Conservation (phyloP, 2,888 invertebrate genomes). For the Rugalucina vietnamica region DNA sequence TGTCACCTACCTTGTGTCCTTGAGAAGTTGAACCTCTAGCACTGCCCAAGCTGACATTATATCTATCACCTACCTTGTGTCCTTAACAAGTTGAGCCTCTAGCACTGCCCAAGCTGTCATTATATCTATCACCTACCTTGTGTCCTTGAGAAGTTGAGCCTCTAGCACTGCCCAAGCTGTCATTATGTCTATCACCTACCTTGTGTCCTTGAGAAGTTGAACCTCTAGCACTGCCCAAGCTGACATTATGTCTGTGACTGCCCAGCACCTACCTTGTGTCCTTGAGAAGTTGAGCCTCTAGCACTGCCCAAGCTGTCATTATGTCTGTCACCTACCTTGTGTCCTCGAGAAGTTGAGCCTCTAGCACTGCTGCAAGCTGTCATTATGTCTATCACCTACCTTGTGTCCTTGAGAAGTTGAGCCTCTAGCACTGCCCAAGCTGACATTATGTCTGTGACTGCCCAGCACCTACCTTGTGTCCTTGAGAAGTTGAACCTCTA, state of each 20-base stretch:
- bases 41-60: too few species aligned
- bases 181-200: constrained; percentile 88
- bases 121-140: constrained; percentile 84
- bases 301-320: too few species aligned
- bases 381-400: too few species aligned
- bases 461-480: constrained; percentile 89
- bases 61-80: background rate
- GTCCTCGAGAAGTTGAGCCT: too few species aligned
- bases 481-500: constrained; percentile 88
- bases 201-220: constrained; percentile 88
- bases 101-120: background rate
- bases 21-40: too few species aligned
- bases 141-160: constrained; percentile 88
- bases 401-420: constrained; percentile 88
- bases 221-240: constrained; percentile 91
- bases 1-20: too few species aligned
- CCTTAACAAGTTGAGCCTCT: background rate
- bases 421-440: constrained; percentile 91
- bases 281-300: too few species aligned
- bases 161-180: constrained; percentile 91
- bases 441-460: constrained; percentile 89
- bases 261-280: too few species aligned
- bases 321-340: too few species aligned
- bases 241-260: constrained; percentile 89
- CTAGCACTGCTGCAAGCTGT: too few species aligned